A percentile compares a stretch with the other conserved stretches of the same genome.
phyloP scores from a whole-genome alignment of 2,797 vertebrate genomes.

The Apodemus agrarius region DNA sequence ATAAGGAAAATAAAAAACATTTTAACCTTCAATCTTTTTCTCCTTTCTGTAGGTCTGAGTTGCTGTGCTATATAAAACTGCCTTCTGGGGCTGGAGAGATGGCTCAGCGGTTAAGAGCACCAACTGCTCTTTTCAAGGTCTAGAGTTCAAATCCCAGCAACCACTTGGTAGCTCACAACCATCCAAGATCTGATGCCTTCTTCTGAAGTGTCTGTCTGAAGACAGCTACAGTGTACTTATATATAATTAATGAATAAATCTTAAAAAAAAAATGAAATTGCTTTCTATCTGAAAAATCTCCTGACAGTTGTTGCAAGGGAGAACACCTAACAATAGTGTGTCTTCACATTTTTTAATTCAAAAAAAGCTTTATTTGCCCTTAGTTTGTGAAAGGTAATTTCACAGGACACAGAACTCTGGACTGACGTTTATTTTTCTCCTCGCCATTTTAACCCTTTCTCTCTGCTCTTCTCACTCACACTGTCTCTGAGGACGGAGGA shows the following conservation, averaged over 20 bases:
- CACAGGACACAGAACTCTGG: background rate
- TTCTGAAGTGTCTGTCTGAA: too few species aligned
- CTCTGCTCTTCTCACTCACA: too few species aligned
- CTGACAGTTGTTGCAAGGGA: background rate
- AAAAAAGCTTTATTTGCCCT: background rate
- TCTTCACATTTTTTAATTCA: background rate
- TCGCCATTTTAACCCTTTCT: background rate
- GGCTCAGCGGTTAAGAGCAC: too few species aligned
- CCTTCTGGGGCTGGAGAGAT: background rate
- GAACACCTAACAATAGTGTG: background rate
- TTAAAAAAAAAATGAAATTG: background rate
- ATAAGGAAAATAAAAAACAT: background rate
- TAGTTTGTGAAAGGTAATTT: background rate
- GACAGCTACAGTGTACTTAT: too few species aligned
- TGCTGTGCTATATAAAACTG: background rate
- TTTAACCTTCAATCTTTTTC: background rate
- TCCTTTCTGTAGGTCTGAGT: background rate
- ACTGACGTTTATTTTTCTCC: background rate
- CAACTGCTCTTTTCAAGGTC: too few species aligned
- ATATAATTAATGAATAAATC: too few species aligned
- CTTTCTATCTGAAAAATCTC: background rate
- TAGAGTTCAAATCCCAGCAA: too few species aligned
- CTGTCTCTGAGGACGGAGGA: too few species aligned
- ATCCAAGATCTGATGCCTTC: too few species aligned
- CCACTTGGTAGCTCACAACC: too few species aligned